A percentile compares a stretch with the other conserved stretches of the same genome.
phyloP scores from a whole-genome alignment of 1,140 invertebrate genomes.

The Sipha flava region DNA sequence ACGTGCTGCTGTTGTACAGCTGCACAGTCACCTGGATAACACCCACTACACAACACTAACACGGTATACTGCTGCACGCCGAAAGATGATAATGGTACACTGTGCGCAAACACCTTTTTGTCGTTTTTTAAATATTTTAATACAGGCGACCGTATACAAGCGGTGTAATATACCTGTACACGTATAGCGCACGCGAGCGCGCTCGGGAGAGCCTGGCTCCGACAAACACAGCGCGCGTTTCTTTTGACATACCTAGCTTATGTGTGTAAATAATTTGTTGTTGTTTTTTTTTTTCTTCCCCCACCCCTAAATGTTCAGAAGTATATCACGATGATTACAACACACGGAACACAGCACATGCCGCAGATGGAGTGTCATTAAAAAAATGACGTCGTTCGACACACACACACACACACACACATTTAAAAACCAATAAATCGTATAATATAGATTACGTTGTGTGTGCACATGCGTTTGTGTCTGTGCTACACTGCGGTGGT shows the following conservation, averaged over 20 bases:
- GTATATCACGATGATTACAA: background rate
- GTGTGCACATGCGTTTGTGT: no score
- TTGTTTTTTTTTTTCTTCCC: background rate
- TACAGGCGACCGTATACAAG: no score
- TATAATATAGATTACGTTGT: background rate
- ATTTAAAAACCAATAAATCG: background rate
- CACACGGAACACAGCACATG: background rate
- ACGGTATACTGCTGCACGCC: no score
- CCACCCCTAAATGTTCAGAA: no score
- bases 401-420: background rate
- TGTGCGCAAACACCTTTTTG: conserved; percentile 19
- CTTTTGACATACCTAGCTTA: background rate
- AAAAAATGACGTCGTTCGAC: conserved; percentile 18
- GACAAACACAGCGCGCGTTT: background rate
- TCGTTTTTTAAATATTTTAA: background rate
- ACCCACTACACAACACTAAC: background rate
- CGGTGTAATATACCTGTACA: background rate
- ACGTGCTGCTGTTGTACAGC: conserved; percentile 32
- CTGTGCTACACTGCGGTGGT: no score
- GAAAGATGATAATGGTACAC: conserved; percentile 19
- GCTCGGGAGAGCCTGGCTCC: background rate
- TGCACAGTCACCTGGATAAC: conserved; percentile 31
- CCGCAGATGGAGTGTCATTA: background rate
- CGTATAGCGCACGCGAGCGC: background rate
- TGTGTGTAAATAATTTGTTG: conserved; percentile 2